These are phyloP conservation scores for Anas flavirostris DNA, from an alignment of 2,797 vertebrate genomes.

Conservation along the genomic window DNA sequence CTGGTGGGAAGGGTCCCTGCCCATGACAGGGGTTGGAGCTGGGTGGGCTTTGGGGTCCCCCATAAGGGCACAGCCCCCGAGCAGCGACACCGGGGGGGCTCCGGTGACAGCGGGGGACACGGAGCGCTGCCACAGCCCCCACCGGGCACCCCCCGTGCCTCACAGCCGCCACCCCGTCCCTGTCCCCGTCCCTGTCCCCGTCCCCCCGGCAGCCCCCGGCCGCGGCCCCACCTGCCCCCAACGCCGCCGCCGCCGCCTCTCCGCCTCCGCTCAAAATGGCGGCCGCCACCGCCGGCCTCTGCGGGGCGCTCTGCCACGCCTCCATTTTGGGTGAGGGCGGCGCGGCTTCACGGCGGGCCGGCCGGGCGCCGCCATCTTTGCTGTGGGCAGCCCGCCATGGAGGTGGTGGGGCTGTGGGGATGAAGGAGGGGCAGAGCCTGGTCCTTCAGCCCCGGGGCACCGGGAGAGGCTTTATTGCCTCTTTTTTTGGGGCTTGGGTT, in stretches of 20 bases:
- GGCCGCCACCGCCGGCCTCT: slow-evolving; percentile 27
- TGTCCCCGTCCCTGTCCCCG: background rate
- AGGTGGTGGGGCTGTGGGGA: no score
- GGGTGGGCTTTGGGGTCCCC: no score
- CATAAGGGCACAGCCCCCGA: background rate
- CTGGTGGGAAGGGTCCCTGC: no score
- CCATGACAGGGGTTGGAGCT: no score
- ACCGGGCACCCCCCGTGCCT: no score
- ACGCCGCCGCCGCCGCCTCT: background rate
- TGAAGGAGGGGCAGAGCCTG: background rate
- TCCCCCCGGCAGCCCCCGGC: background rate
- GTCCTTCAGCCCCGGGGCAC: background rate
- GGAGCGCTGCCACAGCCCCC: background rate
- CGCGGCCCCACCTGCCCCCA: background rate
- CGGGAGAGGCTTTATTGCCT: background rate
- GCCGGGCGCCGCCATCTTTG: background rate
- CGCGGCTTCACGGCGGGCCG: background rate
- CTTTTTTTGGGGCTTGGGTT: background rate
- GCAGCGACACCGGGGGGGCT: no score
- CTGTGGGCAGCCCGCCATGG: background rate
- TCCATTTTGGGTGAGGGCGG: background rate
- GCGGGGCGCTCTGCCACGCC: slow-evolving; percentile 37
- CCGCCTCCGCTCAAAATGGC: slow-evolving; percentile 52
- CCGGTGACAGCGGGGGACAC: no score
- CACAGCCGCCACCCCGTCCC: no score